These are phyloP conservation scores for Pteropus rufus DNA, from an alignment of 2,797 vertebrate species.

Conservation along the genomic window DNA sequence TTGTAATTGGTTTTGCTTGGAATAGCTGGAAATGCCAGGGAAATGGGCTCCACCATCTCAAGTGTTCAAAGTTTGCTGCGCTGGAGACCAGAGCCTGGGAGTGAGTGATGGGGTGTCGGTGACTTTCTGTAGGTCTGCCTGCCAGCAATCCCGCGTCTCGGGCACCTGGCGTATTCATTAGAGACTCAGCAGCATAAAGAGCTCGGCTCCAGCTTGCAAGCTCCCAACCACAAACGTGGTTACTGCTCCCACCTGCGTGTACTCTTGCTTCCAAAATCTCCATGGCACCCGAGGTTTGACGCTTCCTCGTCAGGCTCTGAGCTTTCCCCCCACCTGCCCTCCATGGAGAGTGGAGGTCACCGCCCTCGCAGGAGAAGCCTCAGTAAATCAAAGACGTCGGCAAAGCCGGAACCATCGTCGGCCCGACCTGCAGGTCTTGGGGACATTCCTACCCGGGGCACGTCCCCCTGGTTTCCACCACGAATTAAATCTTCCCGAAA, in stretches of 20 bases:
- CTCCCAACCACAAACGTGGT: rapidly evolving
- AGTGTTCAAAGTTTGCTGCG: not conserved
- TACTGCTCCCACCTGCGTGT: not conserved
- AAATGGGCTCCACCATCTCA: not conserved
- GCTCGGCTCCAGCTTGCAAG: not conserved
- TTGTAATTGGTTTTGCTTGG: not conserved
- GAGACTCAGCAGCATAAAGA: not conserved
- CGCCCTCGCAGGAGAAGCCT: not conserved
- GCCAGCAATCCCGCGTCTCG: rapidly evolving
- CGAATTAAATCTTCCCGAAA: not conserved
- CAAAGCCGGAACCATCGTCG: not conserved
- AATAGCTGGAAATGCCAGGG: not conserved
- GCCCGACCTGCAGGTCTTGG: rapidly evolving
- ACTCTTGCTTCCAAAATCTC: not conserved
- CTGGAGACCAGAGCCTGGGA: rapidly evolving
- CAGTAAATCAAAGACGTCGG: not conserved
- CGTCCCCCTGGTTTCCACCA: not conserved
- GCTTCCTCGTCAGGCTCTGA: not conserved
- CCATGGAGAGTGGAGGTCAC: not conserved
- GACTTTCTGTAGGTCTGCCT: not conserved
- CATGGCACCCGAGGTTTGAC: rapidly evolving
- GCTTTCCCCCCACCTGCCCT: not conserved
- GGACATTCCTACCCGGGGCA: not conserved
- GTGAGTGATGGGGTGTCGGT: not conserved
- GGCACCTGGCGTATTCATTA: not conserved